phyloP scores from a whole-genome alignment of 2,797 vertebrate genomes.

The Nasua narica region DNA sequence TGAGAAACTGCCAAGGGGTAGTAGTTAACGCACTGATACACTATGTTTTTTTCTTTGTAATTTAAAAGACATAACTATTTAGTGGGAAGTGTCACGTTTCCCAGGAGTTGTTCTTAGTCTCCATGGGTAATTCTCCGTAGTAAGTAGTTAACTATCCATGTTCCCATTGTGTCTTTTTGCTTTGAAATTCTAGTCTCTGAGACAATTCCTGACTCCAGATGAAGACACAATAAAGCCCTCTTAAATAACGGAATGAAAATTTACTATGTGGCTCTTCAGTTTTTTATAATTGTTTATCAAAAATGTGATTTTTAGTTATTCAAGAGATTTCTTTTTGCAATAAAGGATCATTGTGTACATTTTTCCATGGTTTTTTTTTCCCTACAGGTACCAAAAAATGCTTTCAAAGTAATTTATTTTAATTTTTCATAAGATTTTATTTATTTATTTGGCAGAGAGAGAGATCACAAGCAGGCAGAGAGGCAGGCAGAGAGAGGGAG shows the following conservation, averaged over 20 bases:
- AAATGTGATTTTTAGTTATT: not conserved
- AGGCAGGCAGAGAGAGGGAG: no score
- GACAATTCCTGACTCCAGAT: not conserved
- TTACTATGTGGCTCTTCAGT: not conserved
- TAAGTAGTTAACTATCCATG: not conserved
- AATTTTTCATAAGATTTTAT: no score
- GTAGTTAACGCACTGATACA: not conserved
- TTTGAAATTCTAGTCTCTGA: not conserved
- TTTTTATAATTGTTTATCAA: not conserved
- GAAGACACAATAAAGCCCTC: not conserved
- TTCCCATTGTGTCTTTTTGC: not conserved
- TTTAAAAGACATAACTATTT: not conserved
- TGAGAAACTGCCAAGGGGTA: not conserved
- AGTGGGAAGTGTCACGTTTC: not conserved
- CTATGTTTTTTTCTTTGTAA: not conserved
- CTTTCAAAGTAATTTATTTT: not conserved
- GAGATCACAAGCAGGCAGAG: no score
- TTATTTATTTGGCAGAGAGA: no score
- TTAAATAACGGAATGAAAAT: not conserved
- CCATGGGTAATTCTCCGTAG: not conserved
- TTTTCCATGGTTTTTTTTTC: not conserved
- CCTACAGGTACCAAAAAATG: not conserved
- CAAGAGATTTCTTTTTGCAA: not conserved
- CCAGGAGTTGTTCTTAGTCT: no score
- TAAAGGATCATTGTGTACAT: not conserved